A percentile compares a stretch with the other conserved stretches of the same genome.
Evolutionary conservation across 2,888 invertebrate genomes (phyloP).

Genomic region (Nezara viridula): DNA sequence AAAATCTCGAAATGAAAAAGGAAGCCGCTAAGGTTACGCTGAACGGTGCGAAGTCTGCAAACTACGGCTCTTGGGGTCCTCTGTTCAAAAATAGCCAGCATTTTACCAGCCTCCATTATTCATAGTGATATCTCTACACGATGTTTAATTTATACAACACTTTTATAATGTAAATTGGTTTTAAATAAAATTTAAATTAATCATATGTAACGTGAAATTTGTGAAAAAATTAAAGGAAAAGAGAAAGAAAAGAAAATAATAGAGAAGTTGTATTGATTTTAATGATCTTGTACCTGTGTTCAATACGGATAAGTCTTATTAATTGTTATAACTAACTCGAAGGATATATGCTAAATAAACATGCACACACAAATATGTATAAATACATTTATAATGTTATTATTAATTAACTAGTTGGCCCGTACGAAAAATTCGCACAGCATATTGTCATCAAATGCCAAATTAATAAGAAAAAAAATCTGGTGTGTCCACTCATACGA

Average conservation of each 20-base stretch:
- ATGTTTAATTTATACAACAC: background rate
- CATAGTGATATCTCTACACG: conserved; percentile 68
- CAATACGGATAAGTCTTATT: background rate
- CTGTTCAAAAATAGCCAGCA: conserved; percentile 81
- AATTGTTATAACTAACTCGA: background rate
- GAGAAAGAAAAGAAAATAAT: too few relatives aligned
- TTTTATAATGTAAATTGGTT: background rate
- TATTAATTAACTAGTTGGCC: too few relatives aligned
- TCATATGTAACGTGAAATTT: background rate
- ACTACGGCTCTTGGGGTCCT: conserved; percentile 80
- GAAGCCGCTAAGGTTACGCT: conserved; percentile 64
- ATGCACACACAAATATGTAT: too few relatives aligned
- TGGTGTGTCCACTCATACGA: too few relatives aligned
- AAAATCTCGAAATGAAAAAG: background rate
- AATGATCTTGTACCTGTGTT: background rate
- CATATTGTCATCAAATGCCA: too few relatives aligned
- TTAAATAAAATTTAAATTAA: background rate
- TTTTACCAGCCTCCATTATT: conserved; percentile 81
- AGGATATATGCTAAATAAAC: too few relatives aligned
- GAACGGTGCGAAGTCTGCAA: conserved; percentile 70
- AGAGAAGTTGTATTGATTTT: background rate
- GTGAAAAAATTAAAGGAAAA: too few relatives aligned
- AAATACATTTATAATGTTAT: too few relatives aligned
- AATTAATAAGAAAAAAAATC: too few relatives aligned
- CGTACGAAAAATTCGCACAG: too few relatives aligned